Percentiles rank a stretch among this genome's conserved stretches.
Conservation (phyloP, 2,113 vertebrate species). For the Anser brachyrhynchus region DNA sequence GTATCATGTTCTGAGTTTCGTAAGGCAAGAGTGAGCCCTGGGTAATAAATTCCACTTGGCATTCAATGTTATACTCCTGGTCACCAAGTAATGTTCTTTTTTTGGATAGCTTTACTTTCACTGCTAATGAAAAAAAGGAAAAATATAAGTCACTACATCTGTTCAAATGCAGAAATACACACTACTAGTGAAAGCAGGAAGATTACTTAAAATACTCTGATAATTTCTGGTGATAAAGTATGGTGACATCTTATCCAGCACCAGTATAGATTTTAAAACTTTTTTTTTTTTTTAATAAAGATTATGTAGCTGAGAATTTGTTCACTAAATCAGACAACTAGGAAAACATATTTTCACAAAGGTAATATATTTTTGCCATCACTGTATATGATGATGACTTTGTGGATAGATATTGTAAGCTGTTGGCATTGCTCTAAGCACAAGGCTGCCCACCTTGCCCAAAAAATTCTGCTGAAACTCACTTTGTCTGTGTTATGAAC, state of each 20-base stretch:
- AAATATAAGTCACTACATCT: background rate
- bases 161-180: background rate
- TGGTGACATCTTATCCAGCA: background rate
- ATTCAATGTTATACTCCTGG: constrained; percentile 82
- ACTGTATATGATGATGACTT: background rate
- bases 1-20: constrained; percentile 83
- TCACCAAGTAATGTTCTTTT: constrained; percentile 69
- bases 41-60: constrained; percentile 83
- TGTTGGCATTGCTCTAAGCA: background rate
- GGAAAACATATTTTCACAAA: background rate
- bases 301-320: background rate
- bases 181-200: background rate
- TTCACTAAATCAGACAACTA: background rate
- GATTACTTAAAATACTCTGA: background rate
- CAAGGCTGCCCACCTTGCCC: background rate
- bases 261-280: background rate
- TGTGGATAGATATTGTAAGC: background rate
- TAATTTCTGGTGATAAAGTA: background rate
- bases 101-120: constrained; percentile 84
- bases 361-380: background rate
- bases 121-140: constrained; percentile 70
- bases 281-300: background rate
- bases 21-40: constrained; percentile 84
- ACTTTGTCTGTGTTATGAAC: background rate
- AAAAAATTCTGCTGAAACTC: background rate